These are phyloP conservation scores for Macroramphosus scolopax DNA, from an alignment of 2,797 vertebrate species.

Conservation along the genomic window DNA sequence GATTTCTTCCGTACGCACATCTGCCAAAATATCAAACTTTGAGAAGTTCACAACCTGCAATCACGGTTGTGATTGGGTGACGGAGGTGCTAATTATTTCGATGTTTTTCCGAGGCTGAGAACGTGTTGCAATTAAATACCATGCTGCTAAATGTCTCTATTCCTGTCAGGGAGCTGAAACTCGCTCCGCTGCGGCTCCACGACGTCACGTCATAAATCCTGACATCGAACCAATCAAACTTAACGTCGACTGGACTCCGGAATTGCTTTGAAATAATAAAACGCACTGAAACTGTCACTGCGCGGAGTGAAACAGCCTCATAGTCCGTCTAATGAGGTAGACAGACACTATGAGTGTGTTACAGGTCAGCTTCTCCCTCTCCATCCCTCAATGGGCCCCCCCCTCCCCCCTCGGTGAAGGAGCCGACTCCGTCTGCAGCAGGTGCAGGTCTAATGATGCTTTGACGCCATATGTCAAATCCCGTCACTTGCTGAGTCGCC, in stretches of 20 bases:
- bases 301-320: too few species aligned
- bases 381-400: slow-evolving; percentile 71
- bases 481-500: slow-evolving; percentile 92
- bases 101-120: too few species aligned
- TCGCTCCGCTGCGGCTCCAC: too few species aligned
- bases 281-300: too few species aligned
- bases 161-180: slow-evolving; percentile 4
- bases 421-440: slow-evolving; percentile 83
- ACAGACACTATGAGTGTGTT: slow-evolving; percentile 45
- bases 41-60: slow-evolving; percentile 9
- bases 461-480: slow-evolving; percentile 98
- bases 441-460: slow-evolving; percentile 91
- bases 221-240: too few species aligned
- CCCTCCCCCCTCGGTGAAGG: slow-evolving; percentile 79
- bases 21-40: slow-evolving; percentile 6
- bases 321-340: too few species aligned
- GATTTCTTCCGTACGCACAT: slow-evolving; percentile 1
- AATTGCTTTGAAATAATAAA: too few species aligned
- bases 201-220: too few species aligned
- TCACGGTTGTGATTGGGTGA: slow-evolving; percentile 13
- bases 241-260: too few species aligned
- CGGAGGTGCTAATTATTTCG: slow-evolving; percentile 33
- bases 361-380: slow-evolving; percentile 69
- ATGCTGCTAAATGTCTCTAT: slow-evolving; percentile 10
- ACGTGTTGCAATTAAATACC: slow-evolving; percentile 8